phyloP scores from a whole-genome alignment of 1,140 invertebrate species.

The Ostrea denselamellosa region DNA sequence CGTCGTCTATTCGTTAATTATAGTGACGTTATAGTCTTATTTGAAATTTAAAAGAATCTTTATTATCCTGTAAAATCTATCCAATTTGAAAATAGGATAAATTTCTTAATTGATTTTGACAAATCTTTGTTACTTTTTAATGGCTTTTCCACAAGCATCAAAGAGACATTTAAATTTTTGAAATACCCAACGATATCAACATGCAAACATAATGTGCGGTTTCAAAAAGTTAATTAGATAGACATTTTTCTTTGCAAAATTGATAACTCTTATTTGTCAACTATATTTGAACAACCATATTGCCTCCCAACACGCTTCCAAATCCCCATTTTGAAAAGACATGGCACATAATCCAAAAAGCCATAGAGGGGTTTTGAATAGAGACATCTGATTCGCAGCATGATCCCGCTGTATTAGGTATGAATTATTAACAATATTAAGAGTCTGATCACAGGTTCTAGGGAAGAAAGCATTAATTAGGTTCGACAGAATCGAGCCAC shows the following conservation, averaged over 20 bases:
- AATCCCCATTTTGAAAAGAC: constrained; percentile 5
- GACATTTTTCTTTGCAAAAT: constrained; percentile 36
- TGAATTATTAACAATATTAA: constrained; percentile 40
- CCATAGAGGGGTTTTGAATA: background rate
- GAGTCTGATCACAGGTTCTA: background rate
- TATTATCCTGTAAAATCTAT: background rate
- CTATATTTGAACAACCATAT: constrained; percentile 30
- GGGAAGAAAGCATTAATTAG: constrained; percentile 9
- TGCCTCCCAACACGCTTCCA: constrained; percentile 21
- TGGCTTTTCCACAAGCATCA: constrained; percentile 10
- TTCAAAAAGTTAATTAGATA: constrained; percentile 37
- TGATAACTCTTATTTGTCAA: constrained; percentile 33
- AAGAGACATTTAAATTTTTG: constrained; percentile 38
- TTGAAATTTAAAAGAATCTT: background rate
- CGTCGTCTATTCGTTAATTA: too few species aligned
- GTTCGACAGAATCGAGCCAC: background rate
- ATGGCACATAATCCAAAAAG: background rate
- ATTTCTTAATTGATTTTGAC: constrained; percentile 32
- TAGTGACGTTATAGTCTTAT: background rate
- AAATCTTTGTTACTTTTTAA: constrained; percentile 39
- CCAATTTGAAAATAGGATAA: constrained; percentile 28
- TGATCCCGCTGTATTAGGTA: background rate
- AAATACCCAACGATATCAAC: constrained; percentile 28
- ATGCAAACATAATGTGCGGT: constrained; percentile 35
- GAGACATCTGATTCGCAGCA: constrained; percentile 22